A percentile compares a stretch with the other conserved stretches of the same genome.
Evolutionary conservation across 2,113 vertebrate genomes (phyloP).

Genomic region (Phocoena phocoena): DNA sequence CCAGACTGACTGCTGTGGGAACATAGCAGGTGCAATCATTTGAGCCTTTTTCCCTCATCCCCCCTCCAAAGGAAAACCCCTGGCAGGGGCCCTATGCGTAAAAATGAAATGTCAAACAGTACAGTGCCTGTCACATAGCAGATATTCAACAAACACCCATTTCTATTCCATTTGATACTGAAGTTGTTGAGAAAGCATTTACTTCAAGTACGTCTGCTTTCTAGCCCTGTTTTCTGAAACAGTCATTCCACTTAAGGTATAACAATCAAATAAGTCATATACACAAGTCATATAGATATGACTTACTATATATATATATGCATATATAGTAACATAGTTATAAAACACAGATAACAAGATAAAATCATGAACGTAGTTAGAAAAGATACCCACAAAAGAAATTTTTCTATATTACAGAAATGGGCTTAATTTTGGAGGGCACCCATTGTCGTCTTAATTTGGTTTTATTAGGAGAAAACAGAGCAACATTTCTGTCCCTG

Average conservation of each 20-base stretch:
- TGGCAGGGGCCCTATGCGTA: neutral
- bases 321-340: neutral
- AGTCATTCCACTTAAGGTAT: neutral
- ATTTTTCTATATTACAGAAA: constrained; percentile 13
- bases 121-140: neutral
- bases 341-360: neutral
- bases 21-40: neutral
- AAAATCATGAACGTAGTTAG: neutral
- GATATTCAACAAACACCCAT: neutral
- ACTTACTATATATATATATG: neutral
- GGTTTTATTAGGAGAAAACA: neutral
- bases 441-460: neutral
- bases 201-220: neutral
- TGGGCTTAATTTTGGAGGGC: neutral
- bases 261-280: neutral
- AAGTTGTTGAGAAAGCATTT: neutral
- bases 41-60: neutral
- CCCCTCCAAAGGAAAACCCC: neutral
- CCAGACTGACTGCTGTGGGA: neutral
- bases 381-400: neutral
- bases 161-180: neutral
- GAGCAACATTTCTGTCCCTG: neutral
- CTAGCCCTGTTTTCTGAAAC: neutral
- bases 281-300: neutral
- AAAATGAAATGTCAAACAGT: neutral